Evolutionary conservation across 2,888 invertebrate species (phyloP).

Genomic region (Camponotus fellah): DNA sequence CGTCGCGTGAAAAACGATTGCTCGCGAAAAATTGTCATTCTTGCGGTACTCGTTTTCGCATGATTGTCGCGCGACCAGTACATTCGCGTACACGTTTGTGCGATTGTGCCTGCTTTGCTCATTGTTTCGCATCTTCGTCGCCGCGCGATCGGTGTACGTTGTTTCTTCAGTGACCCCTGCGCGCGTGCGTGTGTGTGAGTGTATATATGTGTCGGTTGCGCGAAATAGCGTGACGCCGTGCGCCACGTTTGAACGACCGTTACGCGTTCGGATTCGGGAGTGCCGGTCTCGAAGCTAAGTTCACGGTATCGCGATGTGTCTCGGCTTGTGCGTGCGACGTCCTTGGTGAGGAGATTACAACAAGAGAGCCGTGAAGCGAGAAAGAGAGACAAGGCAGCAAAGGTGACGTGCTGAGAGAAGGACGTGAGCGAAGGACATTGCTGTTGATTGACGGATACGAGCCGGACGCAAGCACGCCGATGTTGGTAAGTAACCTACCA

Average conservation of each 20-base stretch:
- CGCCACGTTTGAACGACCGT: conserved; percentile 39
- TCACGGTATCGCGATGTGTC: conserved; percentile 53
- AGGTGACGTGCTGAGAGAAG: conserved; percentile 16
- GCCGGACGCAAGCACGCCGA: conserved; percentile 58
- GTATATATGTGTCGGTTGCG: conserved; percentile 8
- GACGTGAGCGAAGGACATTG: conserved; percentile 18
- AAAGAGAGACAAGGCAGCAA: conserved; percentile 24
- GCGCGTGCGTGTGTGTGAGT: not conserved
- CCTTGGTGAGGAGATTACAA: conserved; percentile 36
- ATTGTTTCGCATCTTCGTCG: not conserved
- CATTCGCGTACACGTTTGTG: not conserved
- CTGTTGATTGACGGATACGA: conserved; percentile 68
- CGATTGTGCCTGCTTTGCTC: conserved; percentile 8
- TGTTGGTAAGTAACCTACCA: conserved; percentile 68
- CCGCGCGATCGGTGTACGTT: not conserved
- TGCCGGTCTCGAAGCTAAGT: conserved; percentile 48
- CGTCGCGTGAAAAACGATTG: conserved; percentile 10
- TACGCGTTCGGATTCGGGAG: conserved; percentile 51
- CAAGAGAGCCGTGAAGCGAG: not conserved
- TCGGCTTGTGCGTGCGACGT: conserved; percentile 57
- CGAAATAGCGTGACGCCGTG: conserved; percentile 32
- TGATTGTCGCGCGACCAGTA: not conserved
- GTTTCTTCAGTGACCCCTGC: not conserved
- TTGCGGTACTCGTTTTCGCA: not conserved
- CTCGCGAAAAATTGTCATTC: not conserved